Evolutionary conservation across 1,140 invertebrate species (phyloP).

Genomic region (Magallana gigas): DNA sequence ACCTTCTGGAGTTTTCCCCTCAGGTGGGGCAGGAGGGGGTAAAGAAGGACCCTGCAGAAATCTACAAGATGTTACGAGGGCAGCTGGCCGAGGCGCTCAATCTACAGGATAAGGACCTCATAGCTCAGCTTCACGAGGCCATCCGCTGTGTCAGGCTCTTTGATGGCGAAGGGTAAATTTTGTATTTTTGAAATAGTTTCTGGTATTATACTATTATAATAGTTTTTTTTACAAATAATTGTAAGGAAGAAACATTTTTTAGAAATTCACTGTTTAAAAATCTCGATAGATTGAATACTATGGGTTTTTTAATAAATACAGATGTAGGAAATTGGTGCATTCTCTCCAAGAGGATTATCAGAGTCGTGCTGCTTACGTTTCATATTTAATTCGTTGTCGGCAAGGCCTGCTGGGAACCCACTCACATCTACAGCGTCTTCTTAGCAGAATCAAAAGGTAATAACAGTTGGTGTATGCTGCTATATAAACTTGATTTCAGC

Average conservation of each 20-base stretch:
- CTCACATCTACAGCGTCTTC: conserved; percentile 86
- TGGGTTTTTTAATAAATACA: conserved; percentile 67
- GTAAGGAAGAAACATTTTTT: background rate
- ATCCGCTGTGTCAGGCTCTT: conserved; percentile 89
- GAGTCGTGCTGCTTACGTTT: conserved; percentile 88
- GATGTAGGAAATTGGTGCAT: conserved; percentile 87
- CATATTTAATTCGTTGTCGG: conserved; percentile 90
- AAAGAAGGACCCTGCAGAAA: conserved; percentile 81
- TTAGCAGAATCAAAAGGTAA: conserved; percentile 80
- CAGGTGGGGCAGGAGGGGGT: conserved; percentile 57
- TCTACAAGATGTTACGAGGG: conserved; percentile 87
- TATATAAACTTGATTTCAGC: too few relatives aligned
- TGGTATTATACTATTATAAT: background rate
- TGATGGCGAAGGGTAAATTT: conserved; percentile 84
- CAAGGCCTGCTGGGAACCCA: conserved; percentile 90
- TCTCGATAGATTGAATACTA: too few relatives aligned
- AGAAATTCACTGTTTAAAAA: too few relatives aligned
- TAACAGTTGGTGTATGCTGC: background rate
- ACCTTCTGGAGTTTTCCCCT: conserved; percentile 50
- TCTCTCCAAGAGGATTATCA: conserved; percentile 91
- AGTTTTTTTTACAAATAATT: too few relatives aligned
- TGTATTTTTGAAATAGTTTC: background rate
- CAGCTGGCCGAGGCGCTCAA: conserved; percentile 94
- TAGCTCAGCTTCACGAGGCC: conserved; percentile 93
- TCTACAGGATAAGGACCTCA: conserved; percentile 88